Percentiles rank a stretch among this genome's conserved stretches.
Evolutionary conservation across 2,113 vertebrate genomes (phyloP).

Genomic region (Toxotes chatareus): DNA sequence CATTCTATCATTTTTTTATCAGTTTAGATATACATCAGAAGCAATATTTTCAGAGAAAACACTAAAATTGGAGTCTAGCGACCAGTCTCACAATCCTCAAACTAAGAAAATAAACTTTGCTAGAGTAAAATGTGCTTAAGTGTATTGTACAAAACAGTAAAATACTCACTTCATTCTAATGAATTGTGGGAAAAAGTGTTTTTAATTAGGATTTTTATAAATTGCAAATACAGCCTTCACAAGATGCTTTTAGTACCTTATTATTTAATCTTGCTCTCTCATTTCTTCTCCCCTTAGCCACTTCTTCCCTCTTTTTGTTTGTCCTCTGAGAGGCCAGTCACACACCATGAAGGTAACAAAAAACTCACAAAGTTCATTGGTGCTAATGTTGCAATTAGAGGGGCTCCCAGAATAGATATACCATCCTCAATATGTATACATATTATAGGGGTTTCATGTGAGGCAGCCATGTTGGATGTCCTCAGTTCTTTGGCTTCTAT

Average conservation of each 20-base stretch:
- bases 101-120: conserved; percentile 61
- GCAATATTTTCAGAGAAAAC: conserved; percentile 70
- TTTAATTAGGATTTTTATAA: neutral
- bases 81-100: conserved; percentile 39
- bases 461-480: neutral
- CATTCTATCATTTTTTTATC: conserved; percentile 7
- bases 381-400: conserved; percentile 3
- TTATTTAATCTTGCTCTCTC: neutral
- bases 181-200: neutral
- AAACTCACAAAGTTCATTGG: conserved; percentile 13
- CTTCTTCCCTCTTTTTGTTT: neutral
- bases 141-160: conserved; percentile 4
- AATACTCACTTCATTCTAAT: conserved; percentile 19
- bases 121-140: neutral
- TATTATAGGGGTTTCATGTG: neutral
- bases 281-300: neutral
- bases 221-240: conserved; percentile 21
- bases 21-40: conserved; percentile 30
- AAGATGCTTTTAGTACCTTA: conserved; percentile 57
- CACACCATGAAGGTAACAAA: conserved; percentile 26
- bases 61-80: conserved; percentile 31
- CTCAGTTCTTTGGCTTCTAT: conserved; percentile 3
- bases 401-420: conserved; percentile 20
- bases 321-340: conserved; percentile 19
- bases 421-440: conserved; percentile 10